Base-by-base conservation (phyloP, 2,113 vertebrate species). In the Scomber colias region DNA sequence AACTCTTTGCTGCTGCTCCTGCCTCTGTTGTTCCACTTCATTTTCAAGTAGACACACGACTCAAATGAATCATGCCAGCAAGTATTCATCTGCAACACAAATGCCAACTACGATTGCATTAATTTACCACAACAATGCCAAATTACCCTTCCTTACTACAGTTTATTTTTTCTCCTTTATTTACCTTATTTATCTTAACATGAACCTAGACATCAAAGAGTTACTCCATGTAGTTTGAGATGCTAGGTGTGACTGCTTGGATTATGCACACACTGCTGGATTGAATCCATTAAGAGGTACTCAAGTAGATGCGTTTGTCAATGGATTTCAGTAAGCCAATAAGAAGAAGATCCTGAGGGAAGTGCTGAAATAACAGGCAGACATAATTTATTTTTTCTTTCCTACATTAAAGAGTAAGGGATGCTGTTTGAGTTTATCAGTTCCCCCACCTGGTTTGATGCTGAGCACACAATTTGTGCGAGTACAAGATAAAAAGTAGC, bases 1-100 rank as follows among this genome's bases (percentile, higher is more conserved):
- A 77, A 45, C 86, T 85, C 21, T 31, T 77, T 93, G 69, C 72
- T 93, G 63, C 67, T 93, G 46, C 51, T 92, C 48, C 82, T 93
- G 68, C 87, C 69, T 11, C 45, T 92, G 51, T 16, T 93, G 56
- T 72, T 92, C 27, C 84, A 71, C 71, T 71, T 82, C 27, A 66
- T 92, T 54, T 85, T 84, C 24, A 86, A 88, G 71, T 93, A 88
- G 84, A 87, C 21, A 4, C 3, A 9, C 3, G 0, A 19, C 61
- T 69, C 71, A 12, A 11, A 40, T 11, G 5, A 61, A 55, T 24
- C 10, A 63, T 57, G 75, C 31, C 72, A 12, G 63, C 55, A 70
- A 66, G 15, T 24, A 56, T 72, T 51, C 49, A 74, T 54, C 61
- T 54, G 15, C n/a, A 54, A 40, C 54, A 54, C 3, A 63, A 53